phyloP scores from a whole-genome alignment of 2,888 invertebrate species.

The Zele albiditarsus region DNA sequence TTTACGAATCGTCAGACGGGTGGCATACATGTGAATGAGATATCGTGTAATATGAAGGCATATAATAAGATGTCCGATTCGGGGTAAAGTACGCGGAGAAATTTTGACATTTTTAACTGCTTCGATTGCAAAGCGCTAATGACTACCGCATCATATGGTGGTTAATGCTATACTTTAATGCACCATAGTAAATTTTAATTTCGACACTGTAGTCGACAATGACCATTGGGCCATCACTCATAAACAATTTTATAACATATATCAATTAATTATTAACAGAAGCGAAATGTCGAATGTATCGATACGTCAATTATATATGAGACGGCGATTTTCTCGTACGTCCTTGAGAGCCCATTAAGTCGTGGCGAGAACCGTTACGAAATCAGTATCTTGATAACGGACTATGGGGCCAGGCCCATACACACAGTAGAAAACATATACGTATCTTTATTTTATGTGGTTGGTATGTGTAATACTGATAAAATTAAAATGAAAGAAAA shows the following conservation, averaged over 20 bases:
- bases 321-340: conserved; percentile 34
- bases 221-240: background rate
- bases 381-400: conserved; percentile 52
- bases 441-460: background rate
- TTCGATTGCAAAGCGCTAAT: no score
- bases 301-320: background rate
- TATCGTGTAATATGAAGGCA: background rate
- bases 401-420: conserved; percentile 6
- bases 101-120: background rate
- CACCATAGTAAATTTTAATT: no score
- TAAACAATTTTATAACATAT: background rate
- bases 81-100: conserved; percentile 18
- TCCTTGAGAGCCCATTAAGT: conserved; percentile 52
- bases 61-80: background rate
- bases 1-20: conserved; percentile 26
- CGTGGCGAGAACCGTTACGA: conserved; percentile 48
- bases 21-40: background rate
- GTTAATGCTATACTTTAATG: no score
- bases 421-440: background rate
- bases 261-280: conserved; percentile 4
- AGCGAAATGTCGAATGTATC: background rate
- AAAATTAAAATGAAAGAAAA: conserved; percentile 5
- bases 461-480: background rate
- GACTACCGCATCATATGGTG: no score
- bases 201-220: no score